A percentile compares a stretch with the other conserved stretches of the same genome.
These are phyloP conservation scores for Drosophila picticornis DNA, from an alignment of 2,888 invertebrate genomes.

Conservation along the genomic window DNA sequence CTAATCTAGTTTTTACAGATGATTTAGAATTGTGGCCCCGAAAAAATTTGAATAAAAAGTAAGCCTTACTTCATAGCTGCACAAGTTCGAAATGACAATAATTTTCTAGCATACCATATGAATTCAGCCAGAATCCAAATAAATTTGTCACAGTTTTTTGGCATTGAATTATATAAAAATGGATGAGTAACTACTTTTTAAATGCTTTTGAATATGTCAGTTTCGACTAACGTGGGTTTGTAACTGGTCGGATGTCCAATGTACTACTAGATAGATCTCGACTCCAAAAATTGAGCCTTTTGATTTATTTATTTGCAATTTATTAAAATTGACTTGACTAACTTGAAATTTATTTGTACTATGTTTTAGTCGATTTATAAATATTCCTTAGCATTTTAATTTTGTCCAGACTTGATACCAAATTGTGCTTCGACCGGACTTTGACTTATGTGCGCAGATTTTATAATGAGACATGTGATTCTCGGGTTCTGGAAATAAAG, in stretches of 20 bases:
- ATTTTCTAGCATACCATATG: slow-evolving; percentile 2
- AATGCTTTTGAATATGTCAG: background rate
- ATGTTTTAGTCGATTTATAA: background rate
- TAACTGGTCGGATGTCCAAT: background rate
- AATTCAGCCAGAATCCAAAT: background rate
- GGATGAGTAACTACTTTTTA: background rate
- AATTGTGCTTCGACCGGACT: background rate
- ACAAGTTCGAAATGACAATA: slow-evolving; percentile 14
- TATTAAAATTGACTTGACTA: background rate
- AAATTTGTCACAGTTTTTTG: background rate
- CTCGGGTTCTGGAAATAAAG: slow-evolving; percentile 24
- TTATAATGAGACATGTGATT: background rate
- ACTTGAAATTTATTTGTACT: background rate
- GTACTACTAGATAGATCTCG: background rate
- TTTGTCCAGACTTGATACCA: background rate
- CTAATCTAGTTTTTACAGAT: slow-evolving; percentile 13
- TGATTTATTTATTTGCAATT: background rate
- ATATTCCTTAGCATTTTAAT: background rate
- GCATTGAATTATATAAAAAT: too few species aligned
- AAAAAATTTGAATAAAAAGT: slow-evolving; percentile 28
- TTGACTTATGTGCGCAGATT: background rate
- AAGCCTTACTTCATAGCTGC: background rate
- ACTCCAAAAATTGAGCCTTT: background rate
- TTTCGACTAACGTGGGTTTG: background rate
- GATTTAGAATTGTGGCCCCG: background rate